Base-by-base conservation (phyloP, 2,888 invertebrate genomes). In the Uloborus plumipes region DNA sequence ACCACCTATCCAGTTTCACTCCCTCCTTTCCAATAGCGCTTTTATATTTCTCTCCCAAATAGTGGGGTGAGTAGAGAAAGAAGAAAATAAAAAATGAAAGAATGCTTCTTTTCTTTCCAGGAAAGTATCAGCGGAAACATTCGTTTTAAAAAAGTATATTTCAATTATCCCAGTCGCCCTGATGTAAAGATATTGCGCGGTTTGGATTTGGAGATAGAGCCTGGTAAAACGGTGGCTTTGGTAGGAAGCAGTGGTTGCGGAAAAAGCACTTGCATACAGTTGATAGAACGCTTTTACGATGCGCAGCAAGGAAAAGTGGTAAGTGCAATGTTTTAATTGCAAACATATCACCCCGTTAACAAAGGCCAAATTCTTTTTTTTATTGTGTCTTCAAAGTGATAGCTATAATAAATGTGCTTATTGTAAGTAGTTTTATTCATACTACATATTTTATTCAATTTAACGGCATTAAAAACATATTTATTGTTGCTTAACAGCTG, bases 241-340 rank as follows among this genome's bases (percentile, higher is more conserved):
- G 94, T 90, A 11, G 96, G 74, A 89, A 92, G 92, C 3, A 95
- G 95, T 84, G 97, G 96, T 0, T 95, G 95, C 88, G 96, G 96
- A 14, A 97, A 97, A 89, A 95, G 95, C 64, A 97, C 97, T 0
- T 76, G 77, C 26, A n/a, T 76, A 14, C 77, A 76, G 50, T 20
- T 76, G 20, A 26, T 76, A n/a, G 69, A 76, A 22, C 39, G 77
- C 20, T 70, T 76, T 20, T 76, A 76, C 50, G 62, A 76, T 14
- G 15, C 39, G 1, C 15, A 6, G 2, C n/a, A 66, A 31, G 74
- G 74, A 26, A 55, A 74, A 74, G 53, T 65, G 74, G 74, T 74
- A 64, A 50, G 72, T 26, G 22, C 22, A 18, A 6, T 9, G 39
- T 39, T 39, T 26, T 39, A 1, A 47, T 15, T 47, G 15, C 15